Evolutionary conservation across 2,888 invertebrate genomes (phyloP), one percentile per base, ranked within the genome.

Genomic region (Lypha dubia): DNA sequence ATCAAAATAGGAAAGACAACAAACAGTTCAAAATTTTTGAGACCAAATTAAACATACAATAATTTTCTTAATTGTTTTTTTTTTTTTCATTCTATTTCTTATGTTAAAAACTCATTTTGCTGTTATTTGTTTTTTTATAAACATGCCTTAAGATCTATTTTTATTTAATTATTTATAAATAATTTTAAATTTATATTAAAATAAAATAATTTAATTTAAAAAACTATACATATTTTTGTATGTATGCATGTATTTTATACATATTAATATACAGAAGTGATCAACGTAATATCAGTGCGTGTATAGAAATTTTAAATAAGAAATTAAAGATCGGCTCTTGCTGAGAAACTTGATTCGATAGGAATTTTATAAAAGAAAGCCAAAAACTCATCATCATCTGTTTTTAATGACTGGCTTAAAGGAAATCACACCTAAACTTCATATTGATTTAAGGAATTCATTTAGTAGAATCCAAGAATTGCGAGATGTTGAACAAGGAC

Each of bases 71-170:
- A 24, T 53, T 62, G 35, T 56, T 53, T 46, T 38, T 1, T n/a
- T 51, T 70, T 63, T 24, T 38, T 38, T 38, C 9, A 13, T 38
- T 46, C 22, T 22, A n/a, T 49, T 73, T n/a, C 58, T 44, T 60
- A 60, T 53, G 8, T 56, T 71, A 71, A 65, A 76, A 49, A 65
- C 71, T 58, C 24, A 63, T 62, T 70, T 62, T 53, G 62, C 24
- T 49, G 22, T 24, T 24, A 20, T 49, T 17, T 46, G 3, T 24
- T 24, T 35, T 71, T 56, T 67, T n/a, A 20, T 62, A 63, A 75
- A 76, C 80, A 84, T 84, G 84, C 84, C 80, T 84, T 84, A 81
- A 60, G 22, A 49, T 60, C 32, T 71, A 46, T 60, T 60, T 49
- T 24, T 24, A 20, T 60, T 49, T 60, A 60, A 67, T 60, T 77